These are phyloP conservation scores for Clangula hyemalis DNA, from an alignment of 2,797 vertebrate species.

Conservation along the genomic window DNA sequence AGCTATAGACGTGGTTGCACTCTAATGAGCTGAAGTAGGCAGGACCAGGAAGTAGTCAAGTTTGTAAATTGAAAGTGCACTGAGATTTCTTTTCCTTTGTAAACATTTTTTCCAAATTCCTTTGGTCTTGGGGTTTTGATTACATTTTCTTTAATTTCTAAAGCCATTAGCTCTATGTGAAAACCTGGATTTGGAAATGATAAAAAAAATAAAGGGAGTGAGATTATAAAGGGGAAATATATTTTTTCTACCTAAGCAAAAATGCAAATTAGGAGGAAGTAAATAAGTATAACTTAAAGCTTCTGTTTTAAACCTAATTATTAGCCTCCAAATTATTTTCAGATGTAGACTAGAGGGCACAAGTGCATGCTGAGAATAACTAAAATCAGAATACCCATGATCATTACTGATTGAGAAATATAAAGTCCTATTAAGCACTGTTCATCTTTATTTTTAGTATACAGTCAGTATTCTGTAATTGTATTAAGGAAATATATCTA, in stretches of 20 bases:
- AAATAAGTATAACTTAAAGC: background rate
- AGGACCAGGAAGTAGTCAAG: background rate
- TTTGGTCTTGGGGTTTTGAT: background rate
- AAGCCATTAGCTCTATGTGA: background rate
- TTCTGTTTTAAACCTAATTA: background rate
- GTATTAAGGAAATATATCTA: background rate
- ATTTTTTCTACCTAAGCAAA: background rate
- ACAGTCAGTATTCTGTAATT: background rate
- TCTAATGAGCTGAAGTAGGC: background rate
- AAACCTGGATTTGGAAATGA: background rate
- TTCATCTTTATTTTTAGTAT: conserved; percentile 4
- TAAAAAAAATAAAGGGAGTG: background rate
- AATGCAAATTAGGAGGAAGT: background rate
- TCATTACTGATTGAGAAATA: background rate
- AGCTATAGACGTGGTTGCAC: background rate
- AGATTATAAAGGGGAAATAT: background rate
- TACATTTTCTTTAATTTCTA: background rate
- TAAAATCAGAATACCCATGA: background rate
- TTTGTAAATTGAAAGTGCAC: background rate
- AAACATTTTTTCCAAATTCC: background rate
- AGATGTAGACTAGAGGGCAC: background rate
- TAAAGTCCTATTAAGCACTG: background rate
- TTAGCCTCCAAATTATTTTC: background rate
- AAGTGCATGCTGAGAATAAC: background rate
- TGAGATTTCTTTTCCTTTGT: background rate